Evolutionary conservation across 2,797 vertebrate species (phyloP).

Genomic region (Chelon labrosus): DNA sequence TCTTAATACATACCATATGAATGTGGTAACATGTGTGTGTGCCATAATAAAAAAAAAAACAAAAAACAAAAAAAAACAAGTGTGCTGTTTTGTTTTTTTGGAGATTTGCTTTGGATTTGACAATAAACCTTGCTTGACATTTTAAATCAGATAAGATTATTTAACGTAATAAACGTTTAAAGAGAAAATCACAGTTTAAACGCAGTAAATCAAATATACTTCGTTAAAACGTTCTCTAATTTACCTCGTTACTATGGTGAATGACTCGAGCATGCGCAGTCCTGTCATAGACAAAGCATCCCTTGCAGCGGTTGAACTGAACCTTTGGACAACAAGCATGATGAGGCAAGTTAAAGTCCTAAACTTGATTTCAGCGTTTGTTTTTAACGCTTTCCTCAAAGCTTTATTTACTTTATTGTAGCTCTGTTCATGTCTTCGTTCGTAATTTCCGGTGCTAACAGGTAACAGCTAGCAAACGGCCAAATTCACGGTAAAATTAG

Average conservation of each 20-base stretch:
- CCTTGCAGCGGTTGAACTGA: slow-evolving; percentile 4
- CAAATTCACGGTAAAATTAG: neutral
- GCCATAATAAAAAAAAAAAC: slow-evolving; percentile 75
- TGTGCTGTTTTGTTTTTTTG: neutral
- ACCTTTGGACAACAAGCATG: neutral
- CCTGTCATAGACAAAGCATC: neutral
- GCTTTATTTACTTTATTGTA: accelerated
- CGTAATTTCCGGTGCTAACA: neutral
- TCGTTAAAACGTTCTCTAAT: too few relatives aligned
- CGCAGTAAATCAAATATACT: neutral
- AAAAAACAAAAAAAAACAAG: slow-evolving; percentile 70
- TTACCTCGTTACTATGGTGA: neutral
- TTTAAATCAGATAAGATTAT: neutral
- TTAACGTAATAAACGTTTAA: neutral
- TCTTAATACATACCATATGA: slow-evolving; percentile 30
- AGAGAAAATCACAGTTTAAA: neutral
- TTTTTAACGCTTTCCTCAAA: neutral
- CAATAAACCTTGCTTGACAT: neutral
- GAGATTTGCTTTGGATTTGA: neutral
- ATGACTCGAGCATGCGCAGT: slow-evolving; percentile 42
- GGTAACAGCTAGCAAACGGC: neutral
- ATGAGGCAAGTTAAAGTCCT: slow-evolving; percentile 31
- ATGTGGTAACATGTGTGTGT: slow-evolving; percentile 63
- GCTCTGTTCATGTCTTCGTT: neutral
- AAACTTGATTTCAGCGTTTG: neutral